Evolutionary conservation across 2,113 vertebrate genomes (phyloP).

Genomic region (Onychostruthus taczanowskii): DNA sequence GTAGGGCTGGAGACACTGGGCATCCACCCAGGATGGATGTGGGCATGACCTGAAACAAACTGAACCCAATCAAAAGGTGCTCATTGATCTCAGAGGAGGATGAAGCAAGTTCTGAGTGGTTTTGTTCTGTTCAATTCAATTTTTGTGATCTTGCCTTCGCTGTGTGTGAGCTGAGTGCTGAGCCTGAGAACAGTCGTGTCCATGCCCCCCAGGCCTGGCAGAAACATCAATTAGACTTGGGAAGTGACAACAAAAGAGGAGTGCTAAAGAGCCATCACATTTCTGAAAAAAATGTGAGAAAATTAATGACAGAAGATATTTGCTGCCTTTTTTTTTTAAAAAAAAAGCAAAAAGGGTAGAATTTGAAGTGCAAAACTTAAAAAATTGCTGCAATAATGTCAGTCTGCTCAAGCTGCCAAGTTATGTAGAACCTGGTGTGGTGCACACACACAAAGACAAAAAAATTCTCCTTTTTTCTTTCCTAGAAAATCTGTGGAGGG

Average conservation of each 20-base stretch:
- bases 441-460: not conserved
- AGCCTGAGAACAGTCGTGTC: not conserved
- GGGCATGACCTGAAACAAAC: not conserved
- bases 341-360: not conserved
- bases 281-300: conserved; percentile 16
- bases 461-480: not conserved
- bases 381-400: not conserved
- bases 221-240: not conserved
- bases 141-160: not conserved
- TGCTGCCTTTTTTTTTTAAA: not conserved
- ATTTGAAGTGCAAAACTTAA: not conserved
- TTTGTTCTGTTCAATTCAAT: not conserved
- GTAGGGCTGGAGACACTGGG: not conserved
- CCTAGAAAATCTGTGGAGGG: not conserved
- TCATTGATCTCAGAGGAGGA: not conserved
- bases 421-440: not conserved
- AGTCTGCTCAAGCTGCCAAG: not conserved
- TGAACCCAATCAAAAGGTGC: not conserved
- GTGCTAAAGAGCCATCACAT: not conserved
- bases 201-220: conserved; percentile 11
- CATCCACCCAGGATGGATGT: no score
- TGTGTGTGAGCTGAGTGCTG: not conserved
- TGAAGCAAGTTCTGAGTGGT: not conserved
- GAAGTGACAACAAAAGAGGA: conserved; percentile 1
- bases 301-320: conserved; percentile 17